These are phyloP conservation scores for Pseudolycoriella hygida DNA, from an alignment of 2,888 invertebrate genomes.

Conservation along the genomic window DNA sequence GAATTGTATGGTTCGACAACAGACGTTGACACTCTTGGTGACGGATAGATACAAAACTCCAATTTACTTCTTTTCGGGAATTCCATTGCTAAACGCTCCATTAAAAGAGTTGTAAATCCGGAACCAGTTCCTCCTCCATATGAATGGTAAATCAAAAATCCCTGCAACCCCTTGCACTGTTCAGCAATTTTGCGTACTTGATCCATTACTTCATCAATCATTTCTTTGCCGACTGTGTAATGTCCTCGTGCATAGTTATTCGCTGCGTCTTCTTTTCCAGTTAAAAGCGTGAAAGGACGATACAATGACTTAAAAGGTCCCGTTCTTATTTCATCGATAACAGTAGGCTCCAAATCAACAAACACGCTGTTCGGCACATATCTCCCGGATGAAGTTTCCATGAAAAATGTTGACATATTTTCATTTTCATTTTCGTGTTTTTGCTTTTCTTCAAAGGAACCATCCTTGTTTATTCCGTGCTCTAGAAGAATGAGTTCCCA, in stretches of 20 bases:
- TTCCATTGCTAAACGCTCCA: too few relatives aligned
- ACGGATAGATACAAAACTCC: too few relatives aligned
- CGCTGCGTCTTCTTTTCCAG: too few relatives aligned
- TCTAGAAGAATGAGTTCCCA: constrained; percentile 79
- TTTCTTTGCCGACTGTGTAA: too few relatives aligned
- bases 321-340: constrained; percentile 85
- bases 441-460: constrained; percentile 87
- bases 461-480: constrained; percentile 84
- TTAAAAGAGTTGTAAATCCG: constrained; percentile 94
- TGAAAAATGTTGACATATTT: constrained; percentile 89
- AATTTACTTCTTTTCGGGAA: constrained; percentile 93
- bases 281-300: too few relatives aligned
- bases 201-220: too few relatives aligned
- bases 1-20: constrained; percentile 96
- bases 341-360: constrained; percentile 95
- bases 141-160: constrained; percentile 91
- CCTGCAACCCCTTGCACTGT: too few relatives aligned
- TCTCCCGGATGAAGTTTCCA: constrained; percentile 88
- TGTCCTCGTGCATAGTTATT: constrained; percentile 92
- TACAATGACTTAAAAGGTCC: constrained; percentile 91
- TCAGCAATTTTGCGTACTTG: too few relatives aligned
- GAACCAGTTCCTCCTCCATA: constrained; percentile 90
- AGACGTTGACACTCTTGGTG: constrained; percentile 76
- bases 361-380: too few relatives aligned
- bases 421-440: constrained; percentile 82